Evolutionary conservation across 30 jellyfish, hydroid and myxozoan species (phyloP).

Genomic region (Catostylus mosaicus): DNA sequence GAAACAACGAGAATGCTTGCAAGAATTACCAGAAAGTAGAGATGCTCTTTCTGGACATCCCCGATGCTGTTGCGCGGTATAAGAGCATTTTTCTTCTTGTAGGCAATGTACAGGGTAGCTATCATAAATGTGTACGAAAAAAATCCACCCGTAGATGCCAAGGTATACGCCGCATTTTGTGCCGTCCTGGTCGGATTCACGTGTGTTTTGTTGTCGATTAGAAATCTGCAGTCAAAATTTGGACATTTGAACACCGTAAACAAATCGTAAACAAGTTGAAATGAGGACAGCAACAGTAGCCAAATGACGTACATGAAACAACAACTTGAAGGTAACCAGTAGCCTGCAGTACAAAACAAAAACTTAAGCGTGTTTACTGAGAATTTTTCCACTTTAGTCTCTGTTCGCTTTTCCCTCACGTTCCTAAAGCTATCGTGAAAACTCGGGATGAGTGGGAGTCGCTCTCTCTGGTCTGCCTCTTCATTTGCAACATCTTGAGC

Average conservation of each 20-base stretch:
- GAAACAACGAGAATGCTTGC: neutral
- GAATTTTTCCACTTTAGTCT: neutral
- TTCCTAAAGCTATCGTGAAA: neutral
- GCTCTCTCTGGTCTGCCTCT: neutral
- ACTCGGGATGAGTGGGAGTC: neutral
- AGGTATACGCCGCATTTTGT: conserved; percentile 49
- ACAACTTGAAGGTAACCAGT: conserved; percentile 6
- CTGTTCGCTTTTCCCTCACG: neutral
- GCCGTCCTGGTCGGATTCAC: conserved; percentile 31
- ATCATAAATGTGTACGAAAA: conserved; percentile 42
- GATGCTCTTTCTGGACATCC: conserved; percentile 23
- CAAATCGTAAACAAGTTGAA: conserved; percentile 29
- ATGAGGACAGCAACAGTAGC: conserved; percentile 8
- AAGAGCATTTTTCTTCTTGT: conserved; percentile 18
- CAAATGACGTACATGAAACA: neutral
- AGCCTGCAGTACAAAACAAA: conserved; percentile 10
- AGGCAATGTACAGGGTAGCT: conserved; percentile 19
- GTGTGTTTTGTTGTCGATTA: neutral
- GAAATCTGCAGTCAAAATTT: conserved; percentile 23
- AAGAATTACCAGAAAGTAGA: neutral
- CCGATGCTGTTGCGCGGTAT: neutral
- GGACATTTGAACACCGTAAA: conserved; percentile 32
- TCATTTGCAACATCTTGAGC: no score
- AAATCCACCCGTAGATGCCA: conserved; percentile 52
- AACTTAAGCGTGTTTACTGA: neutral